Base-by-base conservation (phyloP, 2,797 vertebrate species). In the Ptychobarbus kaznakovi region DNA sequence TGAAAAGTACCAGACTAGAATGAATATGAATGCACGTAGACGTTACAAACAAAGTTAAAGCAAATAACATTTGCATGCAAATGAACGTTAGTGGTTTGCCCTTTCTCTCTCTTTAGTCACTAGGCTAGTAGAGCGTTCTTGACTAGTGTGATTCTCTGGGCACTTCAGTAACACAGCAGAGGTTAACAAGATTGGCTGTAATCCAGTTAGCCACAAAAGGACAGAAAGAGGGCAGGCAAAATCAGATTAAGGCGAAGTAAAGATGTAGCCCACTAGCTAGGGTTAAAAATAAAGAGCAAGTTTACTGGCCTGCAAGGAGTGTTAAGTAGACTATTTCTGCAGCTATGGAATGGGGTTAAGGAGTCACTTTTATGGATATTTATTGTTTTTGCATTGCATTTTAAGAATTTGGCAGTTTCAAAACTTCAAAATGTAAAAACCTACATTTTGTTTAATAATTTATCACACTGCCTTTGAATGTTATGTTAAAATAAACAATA, bases 101-200 rank as follows among this genome's bases (percentile, higher is more conserved):
- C n/a, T 77, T 25, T 73, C 20, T 28, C 4, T 38, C 4, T 91
- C 80, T 89, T 83, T 91, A 88, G 25, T 74, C 79, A 76, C 83
- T 83, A 80, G 77, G 51, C 80, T 82, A 58, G 65, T 83, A 91
- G 93, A 91, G 90, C n/a, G 38, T 63, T 15, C 25, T 56, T 18
- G 53, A 74, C 81, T 35, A 58, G 44, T 68, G 32, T 53, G 25
- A 70, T 70, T 74, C 79, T 69, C 89, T 82, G 91, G 92, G 72
- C 90, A 87, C 87, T 91, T 87, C 80, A 88, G 92, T 91, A 92
- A 92, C 93, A 91, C 90, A 93, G 93, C 92, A 93, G 92, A 95
- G 93, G 94, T 95, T 95, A 95, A 95, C 93, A 93, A 94, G 93
- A 93, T 94, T 93, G 93, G 87, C 91, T 90, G 86, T 93, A 93